Evolutionary conservation across 2,113 vertebrate species (phyloP).

Genomic region (human (Homo sapiens)): DNA sequence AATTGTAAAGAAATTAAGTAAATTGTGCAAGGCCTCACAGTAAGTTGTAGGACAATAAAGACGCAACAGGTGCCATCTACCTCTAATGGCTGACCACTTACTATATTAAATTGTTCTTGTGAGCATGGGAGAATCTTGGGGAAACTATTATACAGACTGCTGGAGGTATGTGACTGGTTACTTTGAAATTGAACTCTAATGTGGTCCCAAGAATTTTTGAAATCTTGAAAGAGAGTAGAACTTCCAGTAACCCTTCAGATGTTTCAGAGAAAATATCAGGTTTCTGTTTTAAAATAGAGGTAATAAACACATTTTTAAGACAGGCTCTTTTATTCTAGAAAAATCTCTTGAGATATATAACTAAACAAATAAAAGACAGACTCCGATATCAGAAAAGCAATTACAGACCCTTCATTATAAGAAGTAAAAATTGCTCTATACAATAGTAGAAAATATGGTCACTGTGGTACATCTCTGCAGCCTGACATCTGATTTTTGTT

Average conservation of each 20-base stretch:
- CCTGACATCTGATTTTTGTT: background rate
- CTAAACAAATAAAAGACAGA: background rate
- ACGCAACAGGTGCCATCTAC: background rate
- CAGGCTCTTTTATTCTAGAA: background rate
- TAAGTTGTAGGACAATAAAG: background rate
- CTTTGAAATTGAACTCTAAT: slow-evolving; percentile 40
- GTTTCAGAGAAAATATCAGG: slow-evolving; percentile 25
- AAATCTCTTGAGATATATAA: background rate
- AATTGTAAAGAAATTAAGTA: background rate
- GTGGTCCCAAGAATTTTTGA: background rate
- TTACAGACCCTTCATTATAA: background rate
- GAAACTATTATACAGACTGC: background rate
- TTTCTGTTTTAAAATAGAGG: slow-evolving; percentile 41
- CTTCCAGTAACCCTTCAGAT: background rate
- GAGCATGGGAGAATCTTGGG: background rate
- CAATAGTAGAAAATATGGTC: background rate
- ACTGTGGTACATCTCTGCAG: background rate
- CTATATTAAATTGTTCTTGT: background rate
- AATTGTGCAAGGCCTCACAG: background rate
- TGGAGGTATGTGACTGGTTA: background rate
- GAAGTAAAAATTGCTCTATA: background rate
- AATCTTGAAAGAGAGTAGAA: slow-evolving; percentile 50
- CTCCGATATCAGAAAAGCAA: background rate
- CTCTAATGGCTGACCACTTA: background rate
- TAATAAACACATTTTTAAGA: background rate